phyloP scores from a whole-genome alignment of 1,140 invertebrate species.

The Brachionus koreanus region DNA sequence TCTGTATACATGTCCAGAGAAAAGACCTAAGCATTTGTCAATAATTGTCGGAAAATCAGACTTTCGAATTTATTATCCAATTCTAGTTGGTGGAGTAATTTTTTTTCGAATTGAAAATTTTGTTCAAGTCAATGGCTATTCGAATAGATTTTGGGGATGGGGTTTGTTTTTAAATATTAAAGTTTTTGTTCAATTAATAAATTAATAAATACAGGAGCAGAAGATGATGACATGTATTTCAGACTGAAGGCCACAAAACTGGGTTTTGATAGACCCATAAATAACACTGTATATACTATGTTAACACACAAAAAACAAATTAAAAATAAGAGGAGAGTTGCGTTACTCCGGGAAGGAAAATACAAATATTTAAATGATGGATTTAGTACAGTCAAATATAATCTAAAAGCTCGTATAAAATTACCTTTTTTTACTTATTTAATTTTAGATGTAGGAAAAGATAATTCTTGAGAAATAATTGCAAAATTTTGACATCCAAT shows the following conservation, averaged over 20 bases:
- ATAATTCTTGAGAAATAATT: neutral
- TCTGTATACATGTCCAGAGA: neutral
- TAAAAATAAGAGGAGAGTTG: conserved; percentile 45
- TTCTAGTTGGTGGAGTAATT: conserved; percentile 5
- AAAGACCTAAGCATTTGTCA: neutral
- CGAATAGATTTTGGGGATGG: conserved; percentile 26
- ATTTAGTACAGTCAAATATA: conserved; percentile 60
- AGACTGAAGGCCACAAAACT: neutral
- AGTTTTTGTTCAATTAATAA: neutral
- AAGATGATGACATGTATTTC: conserved; percentile 35
- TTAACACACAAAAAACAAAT: neutral
- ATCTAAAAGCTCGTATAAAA: conserved; percentile 50
- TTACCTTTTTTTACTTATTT: conserved; percentile 59
- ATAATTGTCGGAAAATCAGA: neutral
- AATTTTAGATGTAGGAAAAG: conserved; percentile 59
- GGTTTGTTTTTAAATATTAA: neutral
- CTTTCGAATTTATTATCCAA: neutral
- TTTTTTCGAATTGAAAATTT: neutral
- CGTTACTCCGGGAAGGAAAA: conserved; percentile 59
- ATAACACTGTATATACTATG: neutral
- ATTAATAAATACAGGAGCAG: neutral
- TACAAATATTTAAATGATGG: conserved; percentile 60
- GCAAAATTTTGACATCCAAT: no score
- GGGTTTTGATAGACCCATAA: neutral
- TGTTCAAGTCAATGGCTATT: neutral